Conservation (phyloP, 1,140 invertebrate species). For the Lutraria rhynchaena region DNA sequence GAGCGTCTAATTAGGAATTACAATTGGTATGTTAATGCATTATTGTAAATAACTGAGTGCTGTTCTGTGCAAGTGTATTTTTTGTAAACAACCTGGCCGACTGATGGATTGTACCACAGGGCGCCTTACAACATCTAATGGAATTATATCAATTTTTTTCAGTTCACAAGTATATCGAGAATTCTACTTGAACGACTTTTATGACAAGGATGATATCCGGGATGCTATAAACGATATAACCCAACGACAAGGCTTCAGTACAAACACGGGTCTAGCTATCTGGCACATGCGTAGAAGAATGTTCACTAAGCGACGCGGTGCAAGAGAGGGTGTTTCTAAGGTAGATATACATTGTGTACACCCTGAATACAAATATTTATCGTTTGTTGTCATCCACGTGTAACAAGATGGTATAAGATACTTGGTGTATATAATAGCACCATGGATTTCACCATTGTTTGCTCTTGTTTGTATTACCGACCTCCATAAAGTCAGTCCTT, state of each 20-base stretch:
- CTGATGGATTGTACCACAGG: no score
- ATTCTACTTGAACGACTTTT: slow-evolving; percentile 67
- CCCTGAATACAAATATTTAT: not conserved
- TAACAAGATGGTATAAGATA: not conserved
- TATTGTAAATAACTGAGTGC: no score
- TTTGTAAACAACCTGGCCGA: no score
- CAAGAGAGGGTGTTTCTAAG: slow-evolving; percentile 64
- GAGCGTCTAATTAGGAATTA: no score
- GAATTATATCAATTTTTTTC: no score
- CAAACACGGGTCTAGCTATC: slow-evolving; percentile 64
- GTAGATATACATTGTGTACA: no score
- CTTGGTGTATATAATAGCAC: not conserved
- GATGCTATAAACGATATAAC: slow-evolving; percentile 52
- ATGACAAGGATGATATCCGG: slow-evolving; percentile 62
- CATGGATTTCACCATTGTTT: no score
- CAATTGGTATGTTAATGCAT: no score
- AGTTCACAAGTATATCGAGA: slow-evolving; percentile 63
- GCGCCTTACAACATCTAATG: no score
- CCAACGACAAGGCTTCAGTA: slow-evolving; percentile 50
- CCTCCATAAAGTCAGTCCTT: no score
- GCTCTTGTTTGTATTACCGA: no score
- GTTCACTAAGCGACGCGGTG: slow-evolving; percentile 62
- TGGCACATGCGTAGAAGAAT: slow-evolving; percentile 63
- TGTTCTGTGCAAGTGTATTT: no score
- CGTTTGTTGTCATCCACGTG: not conserved